Percentiles rank a stretch among this genome's conserved stretches.
phyloP scores from a whole-genome alignment of 92 coral and sea anemone species.

The Epizoanthus ramosus region DNA sequence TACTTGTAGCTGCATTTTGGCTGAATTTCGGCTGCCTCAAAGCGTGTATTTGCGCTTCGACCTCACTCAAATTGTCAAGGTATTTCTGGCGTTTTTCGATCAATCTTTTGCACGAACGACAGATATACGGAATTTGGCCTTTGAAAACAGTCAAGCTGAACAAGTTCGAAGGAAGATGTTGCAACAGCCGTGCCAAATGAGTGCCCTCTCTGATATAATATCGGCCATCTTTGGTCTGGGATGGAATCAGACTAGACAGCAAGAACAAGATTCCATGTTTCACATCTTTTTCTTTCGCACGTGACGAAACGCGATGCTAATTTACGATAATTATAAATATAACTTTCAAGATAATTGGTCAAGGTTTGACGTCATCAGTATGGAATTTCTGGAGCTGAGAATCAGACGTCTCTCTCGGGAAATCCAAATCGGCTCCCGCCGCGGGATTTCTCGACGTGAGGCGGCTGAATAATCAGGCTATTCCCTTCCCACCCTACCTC shows the following conservation, averaged over 20 bases:
- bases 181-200: conserved; percentile 3
- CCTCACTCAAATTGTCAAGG: conserved; percentile 1
- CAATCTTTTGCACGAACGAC: conserved; percentile 28
- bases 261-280: not conserved
- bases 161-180: not conserved
- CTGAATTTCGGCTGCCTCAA: not conserved
- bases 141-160: too few species aligned
- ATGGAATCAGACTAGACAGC: not conserved
- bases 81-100: conserved; percentile 17
- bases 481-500: too few species aligned
- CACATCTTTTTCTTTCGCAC: conserved; percentile 2
- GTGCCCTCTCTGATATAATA: not conserved
- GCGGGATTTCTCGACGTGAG: too few species aligned
- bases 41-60: not conserved
- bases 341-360: too few species aligned
- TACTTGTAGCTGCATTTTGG: conserved; percentile 9
- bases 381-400: too few species aligned
- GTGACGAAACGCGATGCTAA: not conserved
- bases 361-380: too few species aligned
- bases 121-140: conserved; percentile 2
- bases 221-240: conserved; percentile 2
- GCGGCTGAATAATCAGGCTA: too few species aligned
- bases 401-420: too few species aligned
- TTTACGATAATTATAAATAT: not conserved
- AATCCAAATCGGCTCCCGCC: too few species aligned